A percentile compares a stretch with the other conserved stretches of the same genome.
Conservation (phyloP, 2,888 invertebrate species). For the Eupithecia dodoneata region DNA sequence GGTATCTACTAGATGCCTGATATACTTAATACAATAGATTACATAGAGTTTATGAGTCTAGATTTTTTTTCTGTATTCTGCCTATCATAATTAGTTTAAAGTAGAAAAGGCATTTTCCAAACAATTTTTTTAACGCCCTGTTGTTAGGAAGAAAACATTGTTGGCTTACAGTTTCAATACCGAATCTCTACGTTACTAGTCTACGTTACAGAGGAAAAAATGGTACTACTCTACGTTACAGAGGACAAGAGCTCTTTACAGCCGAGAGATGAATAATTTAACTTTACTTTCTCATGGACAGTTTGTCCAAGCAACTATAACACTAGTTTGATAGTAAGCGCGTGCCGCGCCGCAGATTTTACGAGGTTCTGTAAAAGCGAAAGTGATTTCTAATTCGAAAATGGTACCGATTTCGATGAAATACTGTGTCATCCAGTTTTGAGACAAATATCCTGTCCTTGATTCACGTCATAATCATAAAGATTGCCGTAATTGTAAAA, state of each 20-base stretch:
- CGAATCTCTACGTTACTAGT: no score
- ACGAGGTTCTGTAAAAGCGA: slow-evolving; percentile 7
- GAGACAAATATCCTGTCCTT: not conserved
- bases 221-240: not conserved
- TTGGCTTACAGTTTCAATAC: no score
- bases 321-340: not conserved
- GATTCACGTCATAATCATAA: not conserved
- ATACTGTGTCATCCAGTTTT: slow-evolving; percentile 1
- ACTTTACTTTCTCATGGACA: not conserved
- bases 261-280: not conserved
- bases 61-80: not conserved
- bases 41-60: no score
- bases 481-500: no score
- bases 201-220: not conserved
- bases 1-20: no score
- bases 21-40: no score
- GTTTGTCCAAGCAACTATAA: not conserved
- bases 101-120: no score
- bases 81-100: not conserved
- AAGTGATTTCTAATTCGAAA: slow-evolving; percentile 5
- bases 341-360: not conserved
- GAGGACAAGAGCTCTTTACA: not conserved
- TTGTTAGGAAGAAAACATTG: not conserved
- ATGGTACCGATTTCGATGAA: not conserved
- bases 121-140: not conserved